Conservation (phyloP, 2,113 vertebrate species). For the Cyanistes caeruleus region DNA sequence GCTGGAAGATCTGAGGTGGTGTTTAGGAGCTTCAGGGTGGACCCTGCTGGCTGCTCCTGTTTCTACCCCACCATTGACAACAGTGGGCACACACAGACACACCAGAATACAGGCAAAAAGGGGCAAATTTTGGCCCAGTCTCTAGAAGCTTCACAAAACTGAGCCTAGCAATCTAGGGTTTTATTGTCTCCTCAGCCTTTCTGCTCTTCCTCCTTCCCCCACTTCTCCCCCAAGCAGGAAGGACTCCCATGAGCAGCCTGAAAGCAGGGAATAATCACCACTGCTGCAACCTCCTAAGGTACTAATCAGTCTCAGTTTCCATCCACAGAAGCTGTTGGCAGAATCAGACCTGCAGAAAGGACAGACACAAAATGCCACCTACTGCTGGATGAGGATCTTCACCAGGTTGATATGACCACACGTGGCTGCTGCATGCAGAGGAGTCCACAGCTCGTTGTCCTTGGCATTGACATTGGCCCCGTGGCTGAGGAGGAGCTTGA, state of each 20-base stretch:
- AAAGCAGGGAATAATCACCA: neutral
- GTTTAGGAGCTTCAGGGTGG: neutral
- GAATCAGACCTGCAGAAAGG: neutral
- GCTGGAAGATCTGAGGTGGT: neutral
- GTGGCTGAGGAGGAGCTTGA: constrained; percentile 88
- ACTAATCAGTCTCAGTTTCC: neutral
- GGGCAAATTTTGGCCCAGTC: neutral
- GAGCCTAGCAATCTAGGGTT: neutral
- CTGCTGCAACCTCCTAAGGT: fast-evolving
- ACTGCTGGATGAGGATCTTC: constrained; percentile 94
- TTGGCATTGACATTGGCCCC: constrained; percentile 91
- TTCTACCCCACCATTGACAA: fast-evolving
- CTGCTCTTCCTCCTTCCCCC: neutral
- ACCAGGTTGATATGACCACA: constrained; percentile 95
- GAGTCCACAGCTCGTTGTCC: constrained; percentile 97
- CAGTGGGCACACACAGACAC: neutral
- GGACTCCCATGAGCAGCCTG: neutral
- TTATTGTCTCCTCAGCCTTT: neutral
- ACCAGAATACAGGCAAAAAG: neutral
- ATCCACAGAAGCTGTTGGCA: neutral
- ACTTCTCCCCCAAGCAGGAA: neutral
- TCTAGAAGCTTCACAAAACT: neutral
- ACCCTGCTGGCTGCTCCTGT: neutral
- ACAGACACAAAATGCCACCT: constrained; percentile 60
- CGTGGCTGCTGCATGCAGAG: constrained; percentile 92